Base-by-base conservation (phyloP, 2,888 invertebrate genomes). In the Caenorhabditis auriculariae region DNA sequence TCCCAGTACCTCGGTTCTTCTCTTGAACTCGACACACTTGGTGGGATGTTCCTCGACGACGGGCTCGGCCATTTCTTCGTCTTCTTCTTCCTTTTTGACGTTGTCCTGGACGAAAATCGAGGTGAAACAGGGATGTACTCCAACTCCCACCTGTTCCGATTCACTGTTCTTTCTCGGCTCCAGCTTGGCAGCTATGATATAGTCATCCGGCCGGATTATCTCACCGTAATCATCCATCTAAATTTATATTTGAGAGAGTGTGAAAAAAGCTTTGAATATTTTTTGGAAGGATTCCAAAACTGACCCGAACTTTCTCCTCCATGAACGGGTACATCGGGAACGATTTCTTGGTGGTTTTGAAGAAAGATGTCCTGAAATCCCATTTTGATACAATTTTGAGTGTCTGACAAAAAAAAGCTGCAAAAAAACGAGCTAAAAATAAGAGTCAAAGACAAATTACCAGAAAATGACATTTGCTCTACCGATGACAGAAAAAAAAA, bases 171-270 rank as follows among this genome's bases (percentile, higher is more conserved):
- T 46, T 23, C 24, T 56, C 21, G 29, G n/a, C 26, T 54, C 88
- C 55, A 93, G 86, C 79, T 39, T 54, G 6, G 49, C 58, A 4
- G 48, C 21, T 23, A 62, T 58, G 7, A 89, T 88, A 82, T 91
- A 94, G 79, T 94, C 93, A 84, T 94, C 93, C 0, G 91, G 88
- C 84, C 90, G 87, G 53, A 98, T 90, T 39, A 93, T 88, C 84
- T 96, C 96, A 0, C 98, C 96, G 81, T 96, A 98, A 82, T 96
- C 96, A 77, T 96, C 96, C 78, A 88, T 88, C 82, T 91, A 88
- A 27, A 93, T 59, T 19, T 19, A 17, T 5, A 7, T 28, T 46
- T 26, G 9, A 29, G 35, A n/a, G n/a, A 32, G 17, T 42, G 21
- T 42, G 17, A 52, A 17, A 24, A 50, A 3, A 2, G 4, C 21